phyloP scores from a whole-genome alignment of 1,140 invertebrate genomes.

The Acromyrmex heyeri region DNA sequence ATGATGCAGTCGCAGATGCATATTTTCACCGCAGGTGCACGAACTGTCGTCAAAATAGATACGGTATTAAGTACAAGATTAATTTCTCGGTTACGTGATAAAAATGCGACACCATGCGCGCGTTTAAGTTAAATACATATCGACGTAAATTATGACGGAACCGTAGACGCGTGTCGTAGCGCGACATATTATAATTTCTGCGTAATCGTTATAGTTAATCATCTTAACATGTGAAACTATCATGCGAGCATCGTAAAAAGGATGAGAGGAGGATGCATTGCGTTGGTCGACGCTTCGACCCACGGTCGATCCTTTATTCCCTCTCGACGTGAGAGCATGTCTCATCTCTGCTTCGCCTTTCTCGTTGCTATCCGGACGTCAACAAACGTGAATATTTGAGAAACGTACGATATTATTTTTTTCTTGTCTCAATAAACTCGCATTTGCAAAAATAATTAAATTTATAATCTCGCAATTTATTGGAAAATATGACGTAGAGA shows the following conservation, averaged over 20 bases:
- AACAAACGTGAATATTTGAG: constrained; percentile 21
- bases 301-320: constrained; percentile 49
- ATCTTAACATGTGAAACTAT: constrained; percentile 21
- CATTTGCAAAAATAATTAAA: neutral
- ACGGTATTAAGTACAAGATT: neutral
- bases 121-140: neutral
- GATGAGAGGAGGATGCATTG: constrained; percentile 38
- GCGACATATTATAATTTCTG: neutral
- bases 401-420: neutral
- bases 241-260: neutral
- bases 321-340: constrained; percentile 27
- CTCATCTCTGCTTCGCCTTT: constrained; percentile 6
- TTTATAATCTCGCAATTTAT: neutral
- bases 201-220: constrained; percentile 21
- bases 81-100: constrained; percentile 4
- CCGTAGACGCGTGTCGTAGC: too few species aligned
- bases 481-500: neutral
- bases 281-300: constrained; percentile 39
- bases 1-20: constrained; percentile 33
- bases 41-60: neutral
- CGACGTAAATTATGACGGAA: neutral
- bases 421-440: neutral
- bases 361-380: constrained; percentile 31
- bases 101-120: neutral
- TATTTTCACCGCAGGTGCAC: constrained; percentile 25